Evolutionary conservation across 2,113 vertebrate species (phyloP).

Genomic region (Actinemys pallida): DNA sequence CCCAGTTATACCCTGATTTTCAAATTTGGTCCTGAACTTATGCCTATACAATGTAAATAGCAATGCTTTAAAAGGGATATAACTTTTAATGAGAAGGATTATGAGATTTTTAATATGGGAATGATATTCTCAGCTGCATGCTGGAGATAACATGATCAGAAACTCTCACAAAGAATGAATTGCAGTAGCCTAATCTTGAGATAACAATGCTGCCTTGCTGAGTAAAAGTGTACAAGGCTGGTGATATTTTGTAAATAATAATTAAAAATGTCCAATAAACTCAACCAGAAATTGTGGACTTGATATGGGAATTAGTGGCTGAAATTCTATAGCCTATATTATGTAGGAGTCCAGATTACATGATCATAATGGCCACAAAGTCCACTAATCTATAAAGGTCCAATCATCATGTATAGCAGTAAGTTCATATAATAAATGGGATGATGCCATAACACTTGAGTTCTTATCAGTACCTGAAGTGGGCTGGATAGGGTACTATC

Average conservation of each 20-base stretch:
- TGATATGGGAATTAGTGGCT: not conserved
- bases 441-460: not conserved
- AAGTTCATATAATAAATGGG: not conserved
- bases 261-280: not conserved
- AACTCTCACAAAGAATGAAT: not conserved
- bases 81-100: not conserved
- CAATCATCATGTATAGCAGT: not conserved
- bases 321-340: not conserved
- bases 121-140: rapidly evolving
- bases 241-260: not conserved
- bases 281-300: not conserved
- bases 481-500: too few species aligned
- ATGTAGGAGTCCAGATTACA: not conserved
- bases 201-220: not conserved
- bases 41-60: not conserved
- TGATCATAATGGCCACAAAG: not conserved
- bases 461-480: not conserved
- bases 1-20: not conserved
- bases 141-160: not conserved
- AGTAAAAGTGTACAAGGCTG: not conserved
- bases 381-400: not conserved
- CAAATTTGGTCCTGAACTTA: not conserved
- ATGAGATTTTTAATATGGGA: not conserved
- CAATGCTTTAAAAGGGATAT: not conserved
- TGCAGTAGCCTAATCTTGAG: not conserved